A percentile compares a stretch with the other conserved stretches of the same genome.
Conservation (phyloP, 2,888 invertebrate genomes). For the Trichogramma evanescens region DNA sequence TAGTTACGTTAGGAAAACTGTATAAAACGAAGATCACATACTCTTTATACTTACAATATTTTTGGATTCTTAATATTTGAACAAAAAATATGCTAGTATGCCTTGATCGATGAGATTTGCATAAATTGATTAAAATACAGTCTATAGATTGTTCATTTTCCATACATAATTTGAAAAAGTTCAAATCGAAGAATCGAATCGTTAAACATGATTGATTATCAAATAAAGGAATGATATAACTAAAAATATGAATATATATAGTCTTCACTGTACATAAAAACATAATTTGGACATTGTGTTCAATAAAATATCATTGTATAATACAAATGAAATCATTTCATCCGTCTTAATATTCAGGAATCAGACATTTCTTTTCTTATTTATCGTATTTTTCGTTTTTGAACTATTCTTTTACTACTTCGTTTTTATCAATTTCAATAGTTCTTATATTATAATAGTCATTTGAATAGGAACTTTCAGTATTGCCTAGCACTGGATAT, state of each 20-base stretch:
- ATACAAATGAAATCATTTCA: slow-evolving; percentile 25
- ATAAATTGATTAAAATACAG: slow-evolving; percentile 31
- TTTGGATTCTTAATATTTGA: slow-evolving; percentile 10
- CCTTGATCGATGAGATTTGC: not conserved
- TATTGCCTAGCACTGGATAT: slow-evolving; percentile 48
- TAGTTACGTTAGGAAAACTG: slow-evolving; percentile 22
- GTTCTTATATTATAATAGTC: slow-evolving; percentile 41
- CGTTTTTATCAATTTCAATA: slow-evolving; percentile 22
- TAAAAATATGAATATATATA: slow-evolving; percentile 27
- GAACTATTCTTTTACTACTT: slow-evolving; percentile 17
- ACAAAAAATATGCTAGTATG: too few species aligned
- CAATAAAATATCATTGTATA: slow-evolving; percentile 25
- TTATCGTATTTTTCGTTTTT: slow-evolving; percentile 22
- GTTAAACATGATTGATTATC: slow-evolving; percentile 29
- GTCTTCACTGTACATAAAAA: slow-evolving; percentile 41
- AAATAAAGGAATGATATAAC: slow-evolving; percentile 31
- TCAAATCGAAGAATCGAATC: slow-evolving; percentile 32
- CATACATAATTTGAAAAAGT: slow-evolving; percentile 34
- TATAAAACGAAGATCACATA: slow-evolving; percentile 24
- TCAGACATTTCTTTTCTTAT: slow-evolving; percentile 13
- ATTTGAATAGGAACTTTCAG: slow-evolving; percentile 48
- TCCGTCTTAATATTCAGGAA: slow-evolving; percentile 21
- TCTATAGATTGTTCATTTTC: slow-evolving; percentile 39
- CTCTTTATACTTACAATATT: slow-evolving; percentile 21
- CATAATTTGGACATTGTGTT: slow-evolving; percentile 29